These are phyloP conservation scores for Sepiola atlantica DNA, from an alignment of 2,888 invertebrate genomes.

Conservation along the genomic window DNA sequence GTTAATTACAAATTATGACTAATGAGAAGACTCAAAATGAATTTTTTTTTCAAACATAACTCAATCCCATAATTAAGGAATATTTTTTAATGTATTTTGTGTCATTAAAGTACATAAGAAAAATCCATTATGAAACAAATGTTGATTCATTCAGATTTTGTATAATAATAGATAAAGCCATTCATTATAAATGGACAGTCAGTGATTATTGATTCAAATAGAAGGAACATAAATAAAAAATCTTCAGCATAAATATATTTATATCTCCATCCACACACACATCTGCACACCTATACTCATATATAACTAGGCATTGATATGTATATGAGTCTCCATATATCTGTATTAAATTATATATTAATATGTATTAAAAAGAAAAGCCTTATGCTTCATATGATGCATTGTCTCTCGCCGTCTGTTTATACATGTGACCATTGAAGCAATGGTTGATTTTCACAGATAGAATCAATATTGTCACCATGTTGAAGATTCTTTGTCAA, in stretches of 20 bases:
- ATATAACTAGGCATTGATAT: neutral
- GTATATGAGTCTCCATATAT: too few relatives aligned
- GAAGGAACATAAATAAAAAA: neutral
- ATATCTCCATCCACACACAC: neutral
- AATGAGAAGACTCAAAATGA: too few relatives aligned
- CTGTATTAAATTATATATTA: too few relatives aligned
- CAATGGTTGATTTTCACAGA: neutral
- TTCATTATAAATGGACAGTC: neutral
- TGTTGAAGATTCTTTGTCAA: neutral
- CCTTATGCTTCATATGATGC: neutral
- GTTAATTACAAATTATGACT: too few relatives aligned
- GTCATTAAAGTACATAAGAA: too few relatives aligned
- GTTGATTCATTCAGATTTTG: too few relatives aligned
- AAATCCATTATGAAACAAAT: too few relatives aligned
- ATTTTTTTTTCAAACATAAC: too few relatives aligned
- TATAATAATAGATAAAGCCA: too few relatives aligned
- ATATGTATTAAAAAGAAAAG: neutral
- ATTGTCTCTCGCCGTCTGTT: neutral
- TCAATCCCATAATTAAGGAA: too few relatives aligned
- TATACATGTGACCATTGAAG: neutral
- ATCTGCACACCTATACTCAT: neutral
- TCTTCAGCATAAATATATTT: neutral
- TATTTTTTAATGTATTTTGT: too few relatives aligned
- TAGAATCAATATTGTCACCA: neutral
- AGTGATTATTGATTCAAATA: neutral